A percentile compares a stretch with the other conserved stretches of the same genome.
Conservation (phyloP, 2,888 invertebrate genomes). For the Villa cingulata region DNA sequence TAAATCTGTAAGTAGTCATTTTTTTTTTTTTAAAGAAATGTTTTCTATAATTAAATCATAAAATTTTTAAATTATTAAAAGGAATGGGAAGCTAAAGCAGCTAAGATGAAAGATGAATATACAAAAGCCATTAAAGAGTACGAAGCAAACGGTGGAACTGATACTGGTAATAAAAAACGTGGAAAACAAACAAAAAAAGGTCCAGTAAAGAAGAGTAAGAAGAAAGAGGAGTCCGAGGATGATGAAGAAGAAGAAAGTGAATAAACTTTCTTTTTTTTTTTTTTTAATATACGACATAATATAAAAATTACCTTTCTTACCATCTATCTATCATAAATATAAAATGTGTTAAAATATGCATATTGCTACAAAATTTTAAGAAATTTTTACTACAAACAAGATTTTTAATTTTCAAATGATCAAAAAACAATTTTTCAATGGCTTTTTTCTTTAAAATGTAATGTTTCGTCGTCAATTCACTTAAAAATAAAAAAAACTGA, state of each 20-base stretch:
- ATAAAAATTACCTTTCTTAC: too few species aligned
- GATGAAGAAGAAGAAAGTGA: constrained; percentile 50
- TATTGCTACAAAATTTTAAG: too few species aligned
- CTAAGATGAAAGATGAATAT: constrained; percentile 80
- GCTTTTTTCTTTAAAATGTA: too few species aligned
- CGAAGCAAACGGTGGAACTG: constrained; percentile 60
- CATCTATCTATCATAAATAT: too few species aligned
- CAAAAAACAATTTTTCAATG: too few species aligned
- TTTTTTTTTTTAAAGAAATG: background rate
- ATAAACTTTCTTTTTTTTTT: constrained; percentile 36
- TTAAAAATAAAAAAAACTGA: too few species aligned
- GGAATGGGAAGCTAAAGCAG: constrained; percentile 88
- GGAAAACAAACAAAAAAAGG: constrained; percentile 39
- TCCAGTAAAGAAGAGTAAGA: constrained; percentile 42
- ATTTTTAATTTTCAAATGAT: too few species aligned
- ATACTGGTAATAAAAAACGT: constrained; percentile 44
- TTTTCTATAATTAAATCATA: background rate
- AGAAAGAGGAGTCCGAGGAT: constrained; percentile 50
- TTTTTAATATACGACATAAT: too few species aligned
- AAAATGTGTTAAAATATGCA: too few species aligned
- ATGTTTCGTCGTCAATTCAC: too few species aligned
- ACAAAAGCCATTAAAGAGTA: constrained; percentile 80
- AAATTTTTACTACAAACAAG: too few species aligned
- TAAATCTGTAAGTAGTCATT: constrained; percentile 52
- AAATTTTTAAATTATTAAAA: constrained; percentile 29